phyloP scores from a whole-genome alignment of 2,888 invertebrate species.

The Campaea margaritaria region DNA sequence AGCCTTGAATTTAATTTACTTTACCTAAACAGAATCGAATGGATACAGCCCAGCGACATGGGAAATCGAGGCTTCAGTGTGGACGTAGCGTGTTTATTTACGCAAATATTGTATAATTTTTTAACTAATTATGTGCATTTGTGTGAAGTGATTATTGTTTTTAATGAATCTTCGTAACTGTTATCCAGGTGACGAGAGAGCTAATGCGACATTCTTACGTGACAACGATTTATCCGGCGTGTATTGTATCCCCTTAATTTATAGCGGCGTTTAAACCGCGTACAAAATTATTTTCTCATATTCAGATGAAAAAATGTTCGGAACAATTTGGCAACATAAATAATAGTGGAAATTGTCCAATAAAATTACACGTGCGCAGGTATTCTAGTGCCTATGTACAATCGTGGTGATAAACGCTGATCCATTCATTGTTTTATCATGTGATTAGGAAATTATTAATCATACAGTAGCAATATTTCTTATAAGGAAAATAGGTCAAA shows the following conservation, averaged over 20 bases:
- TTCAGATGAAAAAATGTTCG: conserved; percentile 60
- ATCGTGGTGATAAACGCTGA: conserved; percentile 15
- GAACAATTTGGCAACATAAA: conserved; percentile 42
- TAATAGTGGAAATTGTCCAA: conserved; percentile 33
- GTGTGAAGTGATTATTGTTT: too few relatives aligned
- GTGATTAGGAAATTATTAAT: conserved; percentile 1
- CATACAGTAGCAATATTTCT: background rate
- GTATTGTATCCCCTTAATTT: conserved; percentile 81
- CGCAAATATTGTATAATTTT: background rate
- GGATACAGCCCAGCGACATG: too few relatives aligned
- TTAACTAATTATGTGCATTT: background rate
- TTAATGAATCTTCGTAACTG: conserved; percentile 18
- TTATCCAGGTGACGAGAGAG: conserved; percentile 33
- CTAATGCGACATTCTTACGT: conserved; percentile 83
- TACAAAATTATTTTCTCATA: conserved; percentile 69
- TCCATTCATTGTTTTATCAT: conserved; percentile 5
- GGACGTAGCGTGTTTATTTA: too few relatives aligned
- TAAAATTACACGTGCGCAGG: conserved; percentile 33
- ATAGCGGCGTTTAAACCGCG: conserved; percentile 72
- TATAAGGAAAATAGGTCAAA: conserved; percentile 21
- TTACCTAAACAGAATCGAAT: too few relatives aligned
- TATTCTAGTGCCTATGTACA: conserved; percentile 8
- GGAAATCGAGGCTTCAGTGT: too few relatives aligned
- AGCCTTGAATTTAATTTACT: too few relatives aligned
- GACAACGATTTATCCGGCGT: conserved; percentile 83